phyloP scores from a whole-genome alignment of 2,113 vertebrate genomes.

The Apodemus sylvaticus region DNA sequence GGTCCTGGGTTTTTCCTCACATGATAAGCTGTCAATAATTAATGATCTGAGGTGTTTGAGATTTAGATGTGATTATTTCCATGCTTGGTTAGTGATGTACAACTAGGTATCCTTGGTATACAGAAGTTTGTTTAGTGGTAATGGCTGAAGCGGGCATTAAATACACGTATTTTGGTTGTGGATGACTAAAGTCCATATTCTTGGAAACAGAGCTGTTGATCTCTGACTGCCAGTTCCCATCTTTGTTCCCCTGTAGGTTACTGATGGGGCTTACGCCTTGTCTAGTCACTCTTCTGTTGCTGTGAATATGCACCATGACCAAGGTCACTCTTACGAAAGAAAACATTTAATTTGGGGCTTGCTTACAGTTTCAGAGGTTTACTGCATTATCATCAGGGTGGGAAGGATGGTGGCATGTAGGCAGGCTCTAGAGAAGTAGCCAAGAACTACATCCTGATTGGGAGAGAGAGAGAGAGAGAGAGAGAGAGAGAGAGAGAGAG shows the following conservation, averaged over 20 bases:
- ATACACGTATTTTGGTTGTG: neutral
- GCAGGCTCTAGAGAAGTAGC: neutral
- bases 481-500: neutral
- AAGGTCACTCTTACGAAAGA: neutral
- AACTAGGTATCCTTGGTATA: neutral
- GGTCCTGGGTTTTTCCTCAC: neutral
- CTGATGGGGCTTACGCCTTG: neutral
- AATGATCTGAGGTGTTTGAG: neutral
- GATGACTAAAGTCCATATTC: neutral
- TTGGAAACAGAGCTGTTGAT: neutral
- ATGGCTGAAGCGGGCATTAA: neutral
- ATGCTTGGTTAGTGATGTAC: slow-evolving; percentile 4
- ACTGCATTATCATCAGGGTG: neutral
- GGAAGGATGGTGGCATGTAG: neutral
- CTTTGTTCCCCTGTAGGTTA: neutral
- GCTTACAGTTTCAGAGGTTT: neutral
- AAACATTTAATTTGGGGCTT: neutral
- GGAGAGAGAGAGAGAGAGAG: neutral
- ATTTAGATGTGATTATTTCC: neutral
- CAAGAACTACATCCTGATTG: neutral
- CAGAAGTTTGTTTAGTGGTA: slow-evolving; percentile 12
- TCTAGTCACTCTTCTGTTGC: neutral
- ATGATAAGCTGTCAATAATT: neutral
- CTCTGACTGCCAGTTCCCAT: neutral
- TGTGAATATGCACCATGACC: neutral